phyloP scores from a whole-genome alignment of 1,140 invertebrate species.

The Triops longicaudatus region DNA sequence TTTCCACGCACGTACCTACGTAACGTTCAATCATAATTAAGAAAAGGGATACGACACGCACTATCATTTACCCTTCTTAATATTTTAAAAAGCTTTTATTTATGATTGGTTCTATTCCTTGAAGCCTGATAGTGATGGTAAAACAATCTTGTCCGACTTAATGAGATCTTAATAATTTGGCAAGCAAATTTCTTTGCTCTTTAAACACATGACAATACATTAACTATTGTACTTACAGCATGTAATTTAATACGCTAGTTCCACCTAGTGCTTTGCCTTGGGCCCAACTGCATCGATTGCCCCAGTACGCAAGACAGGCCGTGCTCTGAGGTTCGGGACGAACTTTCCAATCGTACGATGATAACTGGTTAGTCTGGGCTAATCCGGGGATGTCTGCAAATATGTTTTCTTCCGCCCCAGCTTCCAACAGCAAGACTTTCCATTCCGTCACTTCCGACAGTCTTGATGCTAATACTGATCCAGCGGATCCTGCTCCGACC shows the following conservation, averaged over 20 bases:
- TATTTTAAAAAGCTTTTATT: too few relatives aligned
- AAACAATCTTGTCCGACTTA: too few relatives aligned
- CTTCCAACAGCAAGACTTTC: constrained; percentile 58
- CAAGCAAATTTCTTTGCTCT: too few relatives aligned
- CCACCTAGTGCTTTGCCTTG: constrained; percentile 78
- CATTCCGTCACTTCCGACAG: constrained; percentile 55
- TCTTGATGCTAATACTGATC: constrained; percentile 43
- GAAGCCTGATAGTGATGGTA: too few relatives aligned
- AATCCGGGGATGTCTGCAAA: constrained; percentile 65
- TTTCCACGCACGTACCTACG: constrained; percentile 56
- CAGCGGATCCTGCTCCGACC: constrained; percentile 45
- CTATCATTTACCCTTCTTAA: too few relatives aligned
- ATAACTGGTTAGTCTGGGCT: constrained; percentile 57
- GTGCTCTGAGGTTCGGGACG: constrained; percentile 48
- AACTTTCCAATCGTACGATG: constrained; percentile 60
- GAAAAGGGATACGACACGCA: too few relatives aligned
- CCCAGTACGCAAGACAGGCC: constrained; percentile 41
- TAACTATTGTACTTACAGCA: constrained; percentile 63
- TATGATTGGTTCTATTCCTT: too few relatives aligned
- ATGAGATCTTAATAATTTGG: too few relatives aligned
- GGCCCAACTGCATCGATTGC: constrained; percentile 71
- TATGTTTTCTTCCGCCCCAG: constrained; percentile 58
- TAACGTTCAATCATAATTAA: too few relatives aligned
- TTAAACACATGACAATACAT: too few relatives aligned
- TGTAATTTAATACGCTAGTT: constrained; percentile 75